Conservation (phyloP, 2,797 vertebrate genomes). For the Falco novaeseelandiae region DNA sequence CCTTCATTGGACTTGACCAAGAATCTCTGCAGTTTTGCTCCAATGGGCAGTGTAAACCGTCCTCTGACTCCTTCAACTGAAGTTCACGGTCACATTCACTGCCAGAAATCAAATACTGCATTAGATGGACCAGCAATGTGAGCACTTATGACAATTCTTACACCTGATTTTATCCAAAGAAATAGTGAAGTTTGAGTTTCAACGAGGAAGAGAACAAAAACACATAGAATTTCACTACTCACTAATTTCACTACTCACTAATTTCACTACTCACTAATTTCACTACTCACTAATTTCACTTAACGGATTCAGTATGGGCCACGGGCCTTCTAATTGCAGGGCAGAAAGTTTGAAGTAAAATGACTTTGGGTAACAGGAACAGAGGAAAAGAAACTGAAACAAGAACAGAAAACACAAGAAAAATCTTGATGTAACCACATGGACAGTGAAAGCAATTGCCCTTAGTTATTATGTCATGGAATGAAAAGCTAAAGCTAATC, state of each 20-base stretch:
- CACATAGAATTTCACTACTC: neutral
- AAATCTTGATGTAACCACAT: conserved; percentile 11
- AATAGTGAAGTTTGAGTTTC: neutral
- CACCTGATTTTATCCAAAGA: neutral
- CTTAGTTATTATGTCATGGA: conserved; percentile 59
- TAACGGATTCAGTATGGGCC: neutral
- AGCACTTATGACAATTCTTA: neutral
- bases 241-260: neutral
- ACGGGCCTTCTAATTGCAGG: neutral
- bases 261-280: neutral
- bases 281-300: neutral
- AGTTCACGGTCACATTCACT: neutral
- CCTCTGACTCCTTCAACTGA: neutral
- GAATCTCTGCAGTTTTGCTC: neutral
- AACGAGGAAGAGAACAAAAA: neutral
- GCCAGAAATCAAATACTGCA: neutral
- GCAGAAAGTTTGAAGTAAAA: neutral
- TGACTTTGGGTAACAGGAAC: neutral
- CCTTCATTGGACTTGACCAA: neutral
- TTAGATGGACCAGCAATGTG: neutral
- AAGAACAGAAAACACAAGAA: neutral
- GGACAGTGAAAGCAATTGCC: conserved; percentile 39
- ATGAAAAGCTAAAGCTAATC: conserved; percentile 70
- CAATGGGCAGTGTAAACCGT: accelerated
- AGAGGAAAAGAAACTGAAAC: neutral